phyloP scores from a whole-genome alignment of 2,888 invertebrate genomes.

The Agrochola litura region DNA sequence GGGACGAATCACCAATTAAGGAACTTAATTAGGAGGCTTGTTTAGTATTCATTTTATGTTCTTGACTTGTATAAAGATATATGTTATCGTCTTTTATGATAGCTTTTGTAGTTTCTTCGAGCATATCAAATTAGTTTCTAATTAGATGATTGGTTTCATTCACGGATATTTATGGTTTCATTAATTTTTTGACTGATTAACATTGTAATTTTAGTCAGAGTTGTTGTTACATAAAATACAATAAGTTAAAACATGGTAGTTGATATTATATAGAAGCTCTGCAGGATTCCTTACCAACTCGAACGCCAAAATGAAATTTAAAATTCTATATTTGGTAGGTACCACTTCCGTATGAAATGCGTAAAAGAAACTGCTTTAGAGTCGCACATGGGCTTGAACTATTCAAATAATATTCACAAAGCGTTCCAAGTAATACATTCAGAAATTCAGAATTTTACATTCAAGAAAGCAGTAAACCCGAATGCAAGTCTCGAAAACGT shows the following conservation, averaged over 20 bases:
- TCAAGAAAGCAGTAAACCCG: conserved; percentile 35
- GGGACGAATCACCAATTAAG: conserved; percentile 63
- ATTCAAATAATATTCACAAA: conserved; percentile 66
- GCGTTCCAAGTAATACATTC: conserved; percentile 58
- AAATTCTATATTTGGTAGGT: conserved; percentile 47
- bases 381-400: conserved; percentile 47
- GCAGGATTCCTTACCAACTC: conserved; percentile 39
- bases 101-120: conserved; percentile 19
- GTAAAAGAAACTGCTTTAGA: conserved; percentile 45
- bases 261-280: conserved; percentile 1
- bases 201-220: not conserved
- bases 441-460: conserved; percentile 47
- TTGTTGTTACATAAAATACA: too few relatives aligned
- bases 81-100: conserved; percentile 32
- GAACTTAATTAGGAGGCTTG: conserved; percentile 60
- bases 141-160: conserved; percentile 1
- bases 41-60: conserved; percentile 58
- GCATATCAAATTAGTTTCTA: conserved; percentile 45
- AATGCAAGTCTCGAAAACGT: conserved; percentile 38
- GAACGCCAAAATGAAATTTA: conserved; percentile 44
- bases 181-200: not conserved
- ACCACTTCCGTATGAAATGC: conserved; percentile 27
- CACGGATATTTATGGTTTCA: too few relatives aligned
- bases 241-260: not conserved
- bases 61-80: conserved; percentile 36